phyloP scores from a whole-genome alignment of 2,113 vertebrate species.

The Semnornis frantzii region DNA sequence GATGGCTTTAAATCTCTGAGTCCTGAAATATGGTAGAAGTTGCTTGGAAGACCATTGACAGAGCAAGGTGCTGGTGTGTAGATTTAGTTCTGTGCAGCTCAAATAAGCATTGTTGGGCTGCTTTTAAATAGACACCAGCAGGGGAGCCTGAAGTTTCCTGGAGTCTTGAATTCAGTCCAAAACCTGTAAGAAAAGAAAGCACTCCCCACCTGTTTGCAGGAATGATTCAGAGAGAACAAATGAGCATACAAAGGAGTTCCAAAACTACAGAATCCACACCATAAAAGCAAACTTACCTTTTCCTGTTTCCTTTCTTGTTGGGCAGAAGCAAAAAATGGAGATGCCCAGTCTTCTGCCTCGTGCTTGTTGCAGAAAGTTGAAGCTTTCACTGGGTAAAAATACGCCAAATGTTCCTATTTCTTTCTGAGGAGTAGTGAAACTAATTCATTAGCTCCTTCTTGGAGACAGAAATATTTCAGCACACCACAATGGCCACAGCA shows the following conservation, averaged over 20 bases:
- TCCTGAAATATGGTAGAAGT: not conserved
- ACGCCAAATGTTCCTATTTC: not conserved
- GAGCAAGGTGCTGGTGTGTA: not conserved
- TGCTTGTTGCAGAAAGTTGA: not conserved
- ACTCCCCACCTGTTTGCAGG: slow-evolving; percentile 67
- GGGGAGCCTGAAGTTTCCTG: not conserved
- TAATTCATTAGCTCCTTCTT: not conserved
- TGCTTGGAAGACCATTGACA: not conserved
- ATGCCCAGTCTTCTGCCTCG: not conserved
- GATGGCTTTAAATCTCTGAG: not conserved
- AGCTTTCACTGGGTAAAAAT: not conserved
- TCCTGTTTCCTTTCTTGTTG: not conserved
- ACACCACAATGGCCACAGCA: not conserved
- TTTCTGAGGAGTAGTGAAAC: not conserved
- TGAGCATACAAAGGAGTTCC: slow-evolving; percentile 50
- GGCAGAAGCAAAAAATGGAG: not conserved
- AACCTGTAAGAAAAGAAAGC: slow-evolving; percentile 36
- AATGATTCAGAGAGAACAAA: slow-evolving; percentile 76
- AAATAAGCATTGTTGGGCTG: not conserved
- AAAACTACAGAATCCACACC: slow-evolving; percentile 70
- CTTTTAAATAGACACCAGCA: not conserved
- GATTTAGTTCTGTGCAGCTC: not conserved
- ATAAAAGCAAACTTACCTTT: slow-evolving; percentile 72
- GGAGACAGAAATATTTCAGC: not conserved
- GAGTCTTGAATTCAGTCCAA: slow-evolving; percentile 51